Base-by-base conservation (phyloP, 1,140 invertebrate genomes). In the Drosophila murphyi region DNA sequence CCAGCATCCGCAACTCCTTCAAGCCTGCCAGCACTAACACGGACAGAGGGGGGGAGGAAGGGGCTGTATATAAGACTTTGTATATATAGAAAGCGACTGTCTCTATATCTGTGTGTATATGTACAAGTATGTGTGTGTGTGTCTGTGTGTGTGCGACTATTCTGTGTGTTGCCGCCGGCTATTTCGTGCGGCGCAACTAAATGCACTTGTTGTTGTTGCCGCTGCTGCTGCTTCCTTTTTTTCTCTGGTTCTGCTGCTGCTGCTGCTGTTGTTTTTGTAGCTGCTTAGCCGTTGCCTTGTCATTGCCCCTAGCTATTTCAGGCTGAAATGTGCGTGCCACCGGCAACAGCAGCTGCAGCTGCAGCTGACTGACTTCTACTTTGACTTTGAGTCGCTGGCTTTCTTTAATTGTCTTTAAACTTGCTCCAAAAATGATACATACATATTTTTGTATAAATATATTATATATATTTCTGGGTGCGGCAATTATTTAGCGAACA, bases 101-200 rank as follows among this genome's bases (percentile, higher is more conserved):
- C 20, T 56, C 20, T 52, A 48, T 62, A 39, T 35, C 10, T 64
- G 7, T 57, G 32, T 54, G 20, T 20, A 20, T 20, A 20, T 20
- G 1, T 20, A 20, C 20, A 20, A 20, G 20, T 20, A 20, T 20
- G 20, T 61, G 35, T 57, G 37, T 56, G 55, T 12, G 35, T 57
- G 37, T 74, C 39, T 60, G 57, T 69, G 39, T 47, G 41, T 73
- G 70, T 56, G 55, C 6, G 48, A 70, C 68, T 71, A 56, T 64
- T 71, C 60, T 68, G 41, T 61, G 8, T 57, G 35, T 51, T 48
- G 73, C 83, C 56, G 45, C 47, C 55, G 72, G 85, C 51, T 48
- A 62, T 87, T 88, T 83, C 59, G 80, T 72, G 70, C 70, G 80
- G 72, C 76, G 83, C 85, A 87, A 88, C 83, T 88, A 87, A 87